Evolutionary conservation across 1,140 invertebrate species (phyloP).

Genomic region (Lysiphlebus fabarum): DNA sequence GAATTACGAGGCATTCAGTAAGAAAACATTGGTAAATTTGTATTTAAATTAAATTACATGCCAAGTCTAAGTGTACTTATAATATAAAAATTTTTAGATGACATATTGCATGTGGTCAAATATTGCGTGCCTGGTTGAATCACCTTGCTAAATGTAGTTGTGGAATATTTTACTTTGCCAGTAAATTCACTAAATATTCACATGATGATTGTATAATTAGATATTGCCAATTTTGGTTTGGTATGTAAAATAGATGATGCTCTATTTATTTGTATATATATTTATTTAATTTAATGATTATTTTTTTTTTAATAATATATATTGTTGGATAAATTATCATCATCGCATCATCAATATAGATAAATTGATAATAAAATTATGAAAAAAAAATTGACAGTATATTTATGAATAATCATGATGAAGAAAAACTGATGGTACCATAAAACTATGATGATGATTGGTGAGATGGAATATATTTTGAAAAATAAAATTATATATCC

Average conservation of each 20-base stretch:
- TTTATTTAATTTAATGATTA: too few relatives aligned
- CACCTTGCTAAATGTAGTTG: slow-evolving; percentile 44
- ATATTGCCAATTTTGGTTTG: slow-evolving; percentile 35
- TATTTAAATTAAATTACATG: not conserved
- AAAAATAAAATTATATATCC: not conserved
- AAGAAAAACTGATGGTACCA: too few relatives aligned
- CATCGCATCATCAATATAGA: too few relatives aligned
- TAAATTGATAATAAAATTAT: not conserved
- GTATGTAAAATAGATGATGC: not conserved
- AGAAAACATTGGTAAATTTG: too few relatives aligned
- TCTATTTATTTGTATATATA: too few relatives aligned
- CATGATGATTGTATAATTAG: slow-evolving; percentile 23
- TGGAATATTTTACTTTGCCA: slow-evolving; percentile 39
- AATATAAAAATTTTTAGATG: not conserved
- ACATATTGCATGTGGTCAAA: too few relatives aligned
- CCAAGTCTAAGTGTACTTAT: not conserved
- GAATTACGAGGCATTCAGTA: not conserved
- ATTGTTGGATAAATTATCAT: too few relatives aligned
- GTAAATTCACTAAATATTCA: slow-evolving; percentile 35
- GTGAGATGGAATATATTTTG: too few relatives aligned
- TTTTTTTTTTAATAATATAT: too few relatives aligned
- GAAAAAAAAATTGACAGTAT: not conserved
- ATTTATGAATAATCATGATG: not conserved
- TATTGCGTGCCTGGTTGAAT: slow-evolving; percentile 33
- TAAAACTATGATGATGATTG: too few relatives aligned